Conservation (phyloP, 2,113 vertebrate genomes). For the Dendrocopos noguchii region DNA sequence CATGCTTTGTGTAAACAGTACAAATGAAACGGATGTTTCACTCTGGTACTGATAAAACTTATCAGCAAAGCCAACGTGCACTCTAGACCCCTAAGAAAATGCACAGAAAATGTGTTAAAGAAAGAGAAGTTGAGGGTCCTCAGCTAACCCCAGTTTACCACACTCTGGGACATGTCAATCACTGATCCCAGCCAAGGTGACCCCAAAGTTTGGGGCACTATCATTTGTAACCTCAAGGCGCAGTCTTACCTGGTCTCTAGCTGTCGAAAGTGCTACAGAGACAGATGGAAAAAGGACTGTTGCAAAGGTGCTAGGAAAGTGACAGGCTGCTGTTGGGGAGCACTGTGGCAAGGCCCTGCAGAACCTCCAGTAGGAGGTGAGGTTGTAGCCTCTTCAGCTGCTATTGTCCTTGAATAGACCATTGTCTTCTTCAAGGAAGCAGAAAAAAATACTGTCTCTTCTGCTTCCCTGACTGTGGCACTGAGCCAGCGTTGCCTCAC, state of each 20-base stretch:
- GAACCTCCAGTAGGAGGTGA: not conserved
- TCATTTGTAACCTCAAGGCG: not conserved
- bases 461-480: not conserved
- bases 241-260: not conserved
- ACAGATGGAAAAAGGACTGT: not conserved
- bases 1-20: not conserved
- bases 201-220: not conserved
- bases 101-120: not conserved
- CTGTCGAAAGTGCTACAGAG: rapidly evolving
- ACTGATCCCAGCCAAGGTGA: not conserved
- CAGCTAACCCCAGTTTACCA: not conserved
- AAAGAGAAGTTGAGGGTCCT: slow-evolving; percentile 22
- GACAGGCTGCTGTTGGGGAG: not conserved
- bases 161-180: not conserved
- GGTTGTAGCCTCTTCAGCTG: not conserved
- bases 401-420: not conserved
- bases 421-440: slow-evolving; percentile 30
- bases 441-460: not conserved
- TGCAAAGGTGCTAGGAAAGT: not conserved
- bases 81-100: not conserved
- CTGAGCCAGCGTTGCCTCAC: not conserved
- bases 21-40: not conserved
- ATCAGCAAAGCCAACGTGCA: not conserved
- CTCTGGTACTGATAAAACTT: slow-evolving; percentile 27
- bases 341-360: rapidly evolving